Base-by-base conservation (phyloP, 2,113 vertebrate genomes). In the Cyrtonyx montezumae region DNA sequence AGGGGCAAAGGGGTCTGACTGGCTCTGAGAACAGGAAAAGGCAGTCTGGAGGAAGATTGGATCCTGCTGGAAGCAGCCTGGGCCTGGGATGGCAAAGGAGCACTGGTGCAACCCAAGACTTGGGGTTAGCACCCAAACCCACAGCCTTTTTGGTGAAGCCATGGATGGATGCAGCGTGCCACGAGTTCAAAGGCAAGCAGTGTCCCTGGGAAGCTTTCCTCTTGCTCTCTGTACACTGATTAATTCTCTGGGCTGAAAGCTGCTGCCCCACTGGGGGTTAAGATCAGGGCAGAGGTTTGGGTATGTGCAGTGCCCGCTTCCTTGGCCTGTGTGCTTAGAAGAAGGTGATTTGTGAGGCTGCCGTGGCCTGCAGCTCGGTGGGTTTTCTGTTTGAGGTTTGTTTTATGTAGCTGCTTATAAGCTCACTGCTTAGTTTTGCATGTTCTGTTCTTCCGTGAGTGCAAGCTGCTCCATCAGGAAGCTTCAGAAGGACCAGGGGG, bases 1-100 rank as follows among this genome's bases (percentile, higher is more conserved):
- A 81, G 79, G 62, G 53, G 45, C 11, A 22, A 77, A 95, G 78
- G 74, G 63, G 91, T 77, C 94, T 17, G 3, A 79, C 88, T 34
- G 4, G 84, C 91, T 69, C 59, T 74, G 71, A 30, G 59, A 96
- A 96, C 92, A 84, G 76, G 96, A 95, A 88, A 94, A 95, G 91
- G 91, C 91, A 87, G 96, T 89, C 55, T 36, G 26, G 81, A 32
- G 55, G 51, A 87, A 78, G 75, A 56, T 49, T 0, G 3, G 45
- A 62, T 92, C 63, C 86, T 84, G 56, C 71, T 82, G 55, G 37
- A 45, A 91, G 18, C 67, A 46, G 12, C 32, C n/a, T 71, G 56
- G 80, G 23, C 22, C 15, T 1, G 0, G 20, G 77, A 40, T 32
- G 32, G 78, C 61, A 84, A 75, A 65, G 42, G 61, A 79, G 45